These are phyloP conservation scores for Ammodramus savannarum DNA, from an alignment of 2,113 vertebrate species.

Conservation along the genomic window DNA sequence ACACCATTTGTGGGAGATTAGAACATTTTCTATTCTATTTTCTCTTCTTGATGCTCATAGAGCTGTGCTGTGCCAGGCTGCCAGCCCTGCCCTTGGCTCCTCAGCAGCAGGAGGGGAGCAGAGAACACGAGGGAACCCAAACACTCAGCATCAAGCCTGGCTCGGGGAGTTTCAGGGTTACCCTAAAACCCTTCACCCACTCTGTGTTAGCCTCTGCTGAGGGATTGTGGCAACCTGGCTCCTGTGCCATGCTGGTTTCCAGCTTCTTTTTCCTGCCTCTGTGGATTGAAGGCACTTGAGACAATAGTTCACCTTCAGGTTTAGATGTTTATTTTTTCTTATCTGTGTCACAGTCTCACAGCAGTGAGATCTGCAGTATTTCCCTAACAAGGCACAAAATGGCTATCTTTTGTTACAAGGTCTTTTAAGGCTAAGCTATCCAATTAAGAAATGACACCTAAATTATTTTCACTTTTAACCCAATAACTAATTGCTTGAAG, in stretches of 20 bases:
- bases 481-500: background rate
- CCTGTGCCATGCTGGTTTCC: too few species aligned
- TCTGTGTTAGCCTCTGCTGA: rapidly evolving
- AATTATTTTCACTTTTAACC: background rate
- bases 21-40: background rate
- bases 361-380: background rate
- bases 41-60: rapidly evolving
- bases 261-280: background rate
- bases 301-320: background rate
- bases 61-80: background rate
- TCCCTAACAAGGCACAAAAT: background rate
- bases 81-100: rapidly evolving
- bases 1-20: background rate
- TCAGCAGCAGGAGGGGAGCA: background rate
- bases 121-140: rapidly evolving
- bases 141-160: rapidly evolving
- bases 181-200: background rate
- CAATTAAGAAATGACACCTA: too few species aligned
- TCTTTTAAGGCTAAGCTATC: background rate
- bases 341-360: background rate
- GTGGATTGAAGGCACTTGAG: background rate
- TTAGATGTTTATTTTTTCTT: background rate
- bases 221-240: background rate
- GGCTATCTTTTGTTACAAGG: too few species aligned
- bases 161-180: background rate